These are phyloP conservation scores for Athene noctua DNA, from an alignment of 2,113 vertebrate genomes.

Conservation along the genomic window DNA sequence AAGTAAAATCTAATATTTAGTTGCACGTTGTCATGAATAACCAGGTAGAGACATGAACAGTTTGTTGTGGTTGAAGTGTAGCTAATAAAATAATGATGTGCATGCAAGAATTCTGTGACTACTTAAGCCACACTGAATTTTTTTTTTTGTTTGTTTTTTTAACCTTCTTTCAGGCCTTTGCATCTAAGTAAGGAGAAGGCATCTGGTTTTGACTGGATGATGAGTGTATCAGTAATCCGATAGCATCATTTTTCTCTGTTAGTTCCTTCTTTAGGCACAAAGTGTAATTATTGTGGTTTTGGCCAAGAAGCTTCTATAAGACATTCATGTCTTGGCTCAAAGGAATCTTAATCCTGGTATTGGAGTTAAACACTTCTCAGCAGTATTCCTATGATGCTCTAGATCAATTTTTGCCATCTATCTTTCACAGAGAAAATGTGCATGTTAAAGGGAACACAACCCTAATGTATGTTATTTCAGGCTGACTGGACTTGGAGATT, in stretches of 20 bases:
- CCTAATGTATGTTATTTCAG: background rate
- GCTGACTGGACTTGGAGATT: background rate
- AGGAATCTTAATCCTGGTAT: background rate
- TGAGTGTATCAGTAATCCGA: background rate
- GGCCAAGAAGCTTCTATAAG: background rate
- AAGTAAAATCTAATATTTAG: background rate
- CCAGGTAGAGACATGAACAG: background rate
- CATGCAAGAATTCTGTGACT: background rate
- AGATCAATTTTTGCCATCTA: background rate
- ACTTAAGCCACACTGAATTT: background rate
- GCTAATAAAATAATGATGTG: background rate
- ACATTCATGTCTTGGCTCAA: background rate
- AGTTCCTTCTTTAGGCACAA: background rate
- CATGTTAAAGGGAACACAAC: background rate
- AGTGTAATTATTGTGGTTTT: background rate
- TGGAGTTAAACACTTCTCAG: background rate
- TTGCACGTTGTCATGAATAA: background rate
- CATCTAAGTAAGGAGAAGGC: background rate
- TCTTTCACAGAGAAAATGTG: background rate
- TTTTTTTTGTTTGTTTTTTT: background rate
- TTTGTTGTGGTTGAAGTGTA: background rate
- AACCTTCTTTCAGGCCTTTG: background rate
- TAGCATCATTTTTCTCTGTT: background rate
- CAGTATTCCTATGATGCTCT: background rate
- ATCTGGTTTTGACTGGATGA: background rate